These are phyloP conservation scores for Chromobotia macracanthus DNA, from an alignment of 2,797 vertebrate species.

Conservation along the genomic window DNA sequence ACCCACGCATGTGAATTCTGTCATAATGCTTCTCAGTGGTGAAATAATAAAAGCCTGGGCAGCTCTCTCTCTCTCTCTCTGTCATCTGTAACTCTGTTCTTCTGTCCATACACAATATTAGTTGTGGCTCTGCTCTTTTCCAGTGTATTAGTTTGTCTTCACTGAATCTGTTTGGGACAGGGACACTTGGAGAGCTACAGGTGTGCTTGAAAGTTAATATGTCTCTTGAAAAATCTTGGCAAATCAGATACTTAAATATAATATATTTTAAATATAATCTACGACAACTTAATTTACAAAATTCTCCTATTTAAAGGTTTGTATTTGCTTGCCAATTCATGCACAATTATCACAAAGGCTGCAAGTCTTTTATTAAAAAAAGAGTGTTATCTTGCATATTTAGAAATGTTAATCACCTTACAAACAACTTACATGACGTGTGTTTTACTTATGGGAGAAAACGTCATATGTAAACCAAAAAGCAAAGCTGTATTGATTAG, in stretches of 20 bases:
- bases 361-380: too few species aligned
- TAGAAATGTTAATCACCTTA: too few species aligned
- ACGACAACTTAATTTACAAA: too few species aligned
- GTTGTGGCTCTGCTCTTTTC: constrained; percentile 23
- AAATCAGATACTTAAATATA: too few species aligned
- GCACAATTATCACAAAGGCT: background rate
- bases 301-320: too few species aligned
- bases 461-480: background rate
- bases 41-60: constrained; percentile 29
- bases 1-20: constrained; percentile 49
- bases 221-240: background rate
- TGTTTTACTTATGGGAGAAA: background rate
- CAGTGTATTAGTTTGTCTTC: constrained; percentile 4
- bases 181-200: background rate
- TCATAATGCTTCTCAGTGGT: too few species aligned
- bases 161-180: constrained; percentile 21
- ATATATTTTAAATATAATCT: too few species aligned
- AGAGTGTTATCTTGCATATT: too few species aligned
- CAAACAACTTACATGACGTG: too few species aligned
- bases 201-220: background rate
- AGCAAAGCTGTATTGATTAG: background rate
- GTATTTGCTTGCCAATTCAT: too few species aligned
- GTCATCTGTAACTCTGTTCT: constrained; percentile 45
- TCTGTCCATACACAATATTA: constrained; percentile 26
- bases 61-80: constrained; percentile 33